A percentile compares a stretch with the other conserved stretches of the same genome.
Evolutionary conservation across 2,797 vertebrate species (phyloP).

Genomic region (Choloepus didactylus): DNA sequence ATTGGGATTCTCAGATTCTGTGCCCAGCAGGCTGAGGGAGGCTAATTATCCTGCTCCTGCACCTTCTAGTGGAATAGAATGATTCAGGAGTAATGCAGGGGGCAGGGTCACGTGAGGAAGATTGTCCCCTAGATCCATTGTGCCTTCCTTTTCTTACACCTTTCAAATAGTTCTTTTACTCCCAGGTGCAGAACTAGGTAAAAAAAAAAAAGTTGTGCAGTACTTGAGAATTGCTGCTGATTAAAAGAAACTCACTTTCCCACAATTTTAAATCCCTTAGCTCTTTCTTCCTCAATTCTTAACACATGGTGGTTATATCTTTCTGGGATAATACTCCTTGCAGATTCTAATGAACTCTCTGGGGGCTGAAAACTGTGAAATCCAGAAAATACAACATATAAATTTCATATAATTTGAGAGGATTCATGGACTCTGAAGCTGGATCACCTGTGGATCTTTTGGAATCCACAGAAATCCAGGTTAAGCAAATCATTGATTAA

Average conservation of each 20-base stretch:
- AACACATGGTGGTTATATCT: neutral
- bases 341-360: neutral
- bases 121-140: accelerated
- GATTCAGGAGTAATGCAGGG: neutral
- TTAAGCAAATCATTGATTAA: neutral
- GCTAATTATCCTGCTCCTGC: accelerated
- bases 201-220: neutral
- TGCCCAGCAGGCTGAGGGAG: neutral
- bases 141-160: neutral
- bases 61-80: no score
- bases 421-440: neutral
- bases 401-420: neutral
- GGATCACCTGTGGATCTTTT: neutral
- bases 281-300: neutral
- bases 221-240: neutral
- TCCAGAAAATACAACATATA: neutral
- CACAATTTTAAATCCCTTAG: neutral
- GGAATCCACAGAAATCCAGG: neutral
- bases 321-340: neutral
- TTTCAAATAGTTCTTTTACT: neutral
- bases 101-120: neutral
- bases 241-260: neutral
- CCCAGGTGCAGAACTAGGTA: neutral
- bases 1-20: neutral
- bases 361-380: neutral